Conservation (phyloP, 2,113 vertebrate species). For the Saguinus imperator region DNA sequence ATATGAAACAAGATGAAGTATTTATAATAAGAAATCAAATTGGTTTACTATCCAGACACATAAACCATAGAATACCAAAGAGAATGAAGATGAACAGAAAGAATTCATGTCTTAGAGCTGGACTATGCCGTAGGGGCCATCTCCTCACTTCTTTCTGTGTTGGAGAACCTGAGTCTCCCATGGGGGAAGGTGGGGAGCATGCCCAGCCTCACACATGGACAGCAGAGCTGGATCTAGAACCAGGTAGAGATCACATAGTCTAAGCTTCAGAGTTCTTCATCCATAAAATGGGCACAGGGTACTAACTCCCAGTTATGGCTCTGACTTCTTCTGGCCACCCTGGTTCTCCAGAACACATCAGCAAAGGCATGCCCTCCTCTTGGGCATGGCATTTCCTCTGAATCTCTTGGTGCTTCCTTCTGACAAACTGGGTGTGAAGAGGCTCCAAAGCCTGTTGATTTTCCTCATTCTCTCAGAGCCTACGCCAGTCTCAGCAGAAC, state of each 20-base stretch:
- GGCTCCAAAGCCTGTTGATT: not conserved
- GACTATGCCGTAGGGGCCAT: accelerated
- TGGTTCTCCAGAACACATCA: not conserved
- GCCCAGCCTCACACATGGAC: too few species aligned
- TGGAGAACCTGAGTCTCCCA: not conserved
- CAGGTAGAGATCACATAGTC: not conserved
- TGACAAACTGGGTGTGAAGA: not conserved
- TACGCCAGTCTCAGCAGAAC: not conserved
- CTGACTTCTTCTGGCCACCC: not conserved
- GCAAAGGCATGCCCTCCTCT: not conserved
- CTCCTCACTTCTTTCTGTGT: accelerated
- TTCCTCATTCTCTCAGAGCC: not conserved
- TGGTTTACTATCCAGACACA: not conserved
- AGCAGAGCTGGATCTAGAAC: not conserved
- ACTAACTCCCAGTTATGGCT: not conserved
- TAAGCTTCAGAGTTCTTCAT: not conserved
- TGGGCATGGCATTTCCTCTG: too few species aligned
- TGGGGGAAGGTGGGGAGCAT: not conserved
- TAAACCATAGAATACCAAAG: not conserved
- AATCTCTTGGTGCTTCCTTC: too few species aligned
- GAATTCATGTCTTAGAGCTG: not conserved
- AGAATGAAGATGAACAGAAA: not conserved
- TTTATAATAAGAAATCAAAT: conserved; percentile 22
- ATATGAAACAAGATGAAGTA: conserved; percentile 26
- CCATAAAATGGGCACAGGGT: not conserved